These are phyloP conservation scores for Nipponia nippon DNA, from an alignment of 2,113 vertebrate species.

Conservation along the genomic window DNA sequence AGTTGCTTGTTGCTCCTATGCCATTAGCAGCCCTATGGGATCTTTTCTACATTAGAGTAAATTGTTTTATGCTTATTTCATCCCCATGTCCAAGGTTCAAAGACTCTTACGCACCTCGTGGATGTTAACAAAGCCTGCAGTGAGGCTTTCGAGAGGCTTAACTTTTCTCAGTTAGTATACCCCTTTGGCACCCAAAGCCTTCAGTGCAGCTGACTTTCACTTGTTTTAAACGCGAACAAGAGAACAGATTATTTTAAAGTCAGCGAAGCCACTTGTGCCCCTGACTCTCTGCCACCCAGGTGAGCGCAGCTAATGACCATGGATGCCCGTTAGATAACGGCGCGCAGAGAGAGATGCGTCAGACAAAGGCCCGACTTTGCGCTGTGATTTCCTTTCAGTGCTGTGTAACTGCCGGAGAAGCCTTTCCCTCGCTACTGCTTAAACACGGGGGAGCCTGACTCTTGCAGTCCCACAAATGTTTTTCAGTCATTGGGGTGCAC, in stretches of 20 bases:
- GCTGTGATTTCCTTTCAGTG: neutral
- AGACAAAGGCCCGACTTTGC: neutral
- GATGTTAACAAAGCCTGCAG: neutral
- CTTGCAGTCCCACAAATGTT: neutral
- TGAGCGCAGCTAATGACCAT: accelerated
- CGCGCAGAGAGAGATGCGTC: neutral
- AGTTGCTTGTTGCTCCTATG: neutral
- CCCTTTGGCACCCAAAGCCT: neutral
- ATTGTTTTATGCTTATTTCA: neutral
- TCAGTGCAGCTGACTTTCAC: neutral
- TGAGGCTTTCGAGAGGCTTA: neutral
- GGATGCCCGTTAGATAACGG: accelerated
- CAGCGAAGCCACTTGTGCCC: neutral
- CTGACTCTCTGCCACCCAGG: accelerated
- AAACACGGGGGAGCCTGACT: neutral
- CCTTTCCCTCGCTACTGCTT: neutral
- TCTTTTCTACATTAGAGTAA: neutral
- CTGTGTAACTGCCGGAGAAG: neutral
- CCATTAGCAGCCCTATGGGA: neutral
- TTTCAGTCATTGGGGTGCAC: accelerated
- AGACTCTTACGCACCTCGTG: accelerated
- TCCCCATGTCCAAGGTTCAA: neutral
- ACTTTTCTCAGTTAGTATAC: no score
- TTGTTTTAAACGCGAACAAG: neutral
- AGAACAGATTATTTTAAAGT: neutral